Evolutionary conservation across 1,140 invertebrate species (phyloP), one percentile per base, ranked within the genome.

Genomic region (Oryzaephilus surinamensis): DNA sequence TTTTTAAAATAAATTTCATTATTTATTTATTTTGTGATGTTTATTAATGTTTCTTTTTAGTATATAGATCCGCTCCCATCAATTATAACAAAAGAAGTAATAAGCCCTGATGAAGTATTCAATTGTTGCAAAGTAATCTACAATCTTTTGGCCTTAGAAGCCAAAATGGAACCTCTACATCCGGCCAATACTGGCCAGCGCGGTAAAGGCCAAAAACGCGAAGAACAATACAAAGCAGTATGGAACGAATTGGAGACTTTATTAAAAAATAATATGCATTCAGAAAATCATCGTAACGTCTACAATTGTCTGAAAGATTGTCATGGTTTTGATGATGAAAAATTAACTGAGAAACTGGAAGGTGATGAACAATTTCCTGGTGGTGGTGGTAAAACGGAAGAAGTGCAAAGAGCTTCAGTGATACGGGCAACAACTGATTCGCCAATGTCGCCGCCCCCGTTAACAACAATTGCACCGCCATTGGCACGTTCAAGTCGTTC

Each of bases 241-340:
- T 97, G 91, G 81, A 73, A 72, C 24, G 94, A 97, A 58, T 59
- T 96, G 17, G 92, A 97, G 62, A 77, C 75, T 7, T 74, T 93
- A 37, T 61, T 97, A 0, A 77, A 81, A 38, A 74, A 77, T 5
- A 84, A 93, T 55, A 71, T 80, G 72, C 79, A 45, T 41, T 75
- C 26, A 51, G 35, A 46, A 12, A 63, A 71, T 40, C 92, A 97
- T 57, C 72, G 74, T 31, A 76, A 78, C 50, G 72, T 97, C 8
- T 68, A 96, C 8, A 79, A 83, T 33, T 93, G 87, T 61, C 62
- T 96, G 6, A 65, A 88, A 18, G 86, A 95, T 55, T 83, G 84
- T 53, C 71, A 83, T 54, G 67, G 78, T 52, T 67, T 69, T 43
- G 69, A 69, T 31, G 66, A 67, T 15, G 65, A 69, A 40, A 71